Evolutionary conservation across 2,113 vertebrate species (phyloP).

Genomic region (Dipodomys ordii): DNA sequence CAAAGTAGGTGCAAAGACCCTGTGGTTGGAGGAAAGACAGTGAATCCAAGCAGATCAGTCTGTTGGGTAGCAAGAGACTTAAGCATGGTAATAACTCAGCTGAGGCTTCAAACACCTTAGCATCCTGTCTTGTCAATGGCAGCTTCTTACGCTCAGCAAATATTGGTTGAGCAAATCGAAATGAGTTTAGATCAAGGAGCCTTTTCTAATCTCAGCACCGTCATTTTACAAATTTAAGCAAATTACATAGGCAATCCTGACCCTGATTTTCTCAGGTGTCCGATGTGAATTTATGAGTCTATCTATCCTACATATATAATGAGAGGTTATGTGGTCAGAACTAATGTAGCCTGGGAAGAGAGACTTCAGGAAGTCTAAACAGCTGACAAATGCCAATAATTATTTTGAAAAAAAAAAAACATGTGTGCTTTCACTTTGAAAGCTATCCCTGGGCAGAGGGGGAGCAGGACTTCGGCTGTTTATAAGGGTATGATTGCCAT

Average conservation of each 20-base stretch:
- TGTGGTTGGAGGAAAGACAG: background rate
- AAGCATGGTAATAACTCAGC: background rate
- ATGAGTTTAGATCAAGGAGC: background rate
- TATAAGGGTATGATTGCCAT: background rate
- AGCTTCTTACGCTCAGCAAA: background rate
- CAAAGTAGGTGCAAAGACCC: background rate
- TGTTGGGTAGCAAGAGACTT: background rate
- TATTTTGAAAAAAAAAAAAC: background rate
- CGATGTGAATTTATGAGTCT: conserved; percentile 1
- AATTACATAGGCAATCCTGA: background rate
- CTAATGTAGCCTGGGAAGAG: background rate
- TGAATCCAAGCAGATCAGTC: background rate
- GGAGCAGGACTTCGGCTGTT: background rate
- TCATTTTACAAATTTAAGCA: conserved; percentile 34
- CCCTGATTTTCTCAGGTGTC: background rate
- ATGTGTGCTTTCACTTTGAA: background rate
- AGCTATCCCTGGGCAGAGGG: background rate
- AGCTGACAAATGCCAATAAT: background rate
- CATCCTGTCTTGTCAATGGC: background rate
- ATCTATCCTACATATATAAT: background rate
- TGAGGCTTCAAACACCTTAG: background rate
- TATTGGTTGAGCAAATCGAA: background rate
- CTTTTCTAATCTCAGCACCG: background rate
- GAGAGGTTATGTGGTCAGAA: background rate
- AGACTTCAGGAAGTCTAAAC: background rate